Evolutionary conservation across 1,140 invertebrate species (phyloP).

Genomic region (Cherax quadricarinatus): DNA sequence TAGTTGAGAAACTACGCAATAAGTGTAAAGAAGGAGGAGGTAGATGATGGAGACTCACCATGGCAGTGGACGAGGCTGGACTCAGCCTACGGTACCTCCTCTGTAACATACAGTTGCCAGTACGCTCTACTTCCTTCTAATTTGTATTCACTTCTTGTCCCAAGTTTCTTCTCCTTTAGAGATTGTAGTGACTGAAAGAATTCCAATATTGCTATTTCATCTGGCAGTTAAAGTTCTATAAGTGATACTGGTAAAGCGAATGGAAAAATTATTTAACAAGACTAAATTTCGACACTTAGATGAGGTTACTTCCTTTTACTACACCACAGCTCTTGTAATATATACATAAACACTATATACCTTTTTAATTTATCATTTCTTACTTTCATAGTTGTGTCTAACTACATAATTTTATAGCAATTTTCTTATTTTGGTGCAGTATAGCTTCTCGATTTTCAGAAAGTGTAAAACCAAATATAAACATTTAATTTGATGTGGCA

Average conservation of each 20-base stretch:
- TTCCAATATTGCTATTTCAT: neutral
- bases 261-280: neutral
- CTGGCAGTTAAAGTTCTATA: neutral
- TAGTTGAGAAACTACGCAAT: too few species aligned
- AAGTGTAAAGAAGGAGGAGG: too few species aligned
- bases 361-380: neutral
- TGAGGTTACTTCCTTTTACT: slow-evolving; percentile 10
- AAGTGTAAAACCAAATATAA: neutral
- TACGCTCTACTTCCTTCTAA: neutral
- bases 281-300: neutral
- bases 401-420: neutral
- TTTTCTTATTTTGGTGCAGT: neutral
- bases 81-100: neutral
- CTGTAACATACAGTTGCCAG: neutral
- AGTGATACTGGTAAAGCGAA: neutral
- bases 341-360: neutral
- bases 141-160: neutral
- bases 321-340: neutral
- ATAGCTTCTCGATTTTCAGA: neutral
- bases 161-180: neutral
- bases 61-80: neutral
- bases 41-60: neutral
- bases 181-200: neutral
- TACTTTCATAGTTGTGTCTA: neutral
- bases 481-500: neutral